A percentile compares a stretch with the other conserved stretches of the same genome.
These are phyloP conservation scores for Opisthocomus hoazin DNA, from an alignment of 2,113 vertebrate genomes.

Conservation along the genomic window DNA sequence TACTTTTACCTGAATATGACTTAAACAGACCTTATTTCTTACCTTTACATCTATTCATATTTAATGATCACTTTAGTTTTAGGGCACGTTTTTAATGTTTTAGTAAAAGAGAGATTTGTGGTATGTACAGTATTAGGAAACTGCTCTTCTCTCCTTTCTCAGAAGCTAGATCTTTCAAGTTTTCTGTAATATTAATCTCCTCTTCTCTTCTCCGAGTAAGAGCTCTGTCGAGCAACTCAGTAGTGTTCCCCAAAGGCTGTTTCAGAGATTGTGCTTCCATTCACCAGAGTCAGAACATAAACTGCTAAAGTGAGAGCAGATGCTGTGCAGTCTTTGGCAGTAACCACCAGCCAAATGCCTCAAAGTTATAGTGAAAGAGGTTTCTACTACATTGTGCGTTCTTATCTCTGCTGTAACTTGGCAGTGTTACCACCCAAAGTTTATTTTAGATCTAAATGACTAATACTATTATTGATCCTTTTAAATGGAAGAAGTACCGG, in stretches of 20 bases:
- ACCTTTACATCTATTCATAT: neutral
- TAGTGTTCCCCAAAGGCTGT: conserved; percentile 64
- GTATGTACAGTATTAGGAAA: conserved; percentile 25
- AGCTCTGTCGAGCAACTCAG: conserved; percentile 30
- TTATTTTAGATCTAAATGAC: conserved; percentile 24
- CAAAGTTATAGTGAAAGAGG: conserved; percentile 41
- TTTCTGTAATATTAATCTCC: conserved; percentile 54
- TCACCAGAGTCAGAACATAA: conserved; percentile 46
- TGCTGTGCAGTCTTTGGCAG: conserved; percentile 52
- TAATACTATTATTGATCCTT: conserved; percentile 8
- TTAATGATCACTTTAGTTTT: conserved; percentile 22
- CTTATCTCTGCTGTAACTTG: conserved; percentile 52
- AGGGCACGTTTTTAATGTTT: conserved; percentile 17
- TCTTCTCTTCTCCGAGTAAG: conserved; percentile 24
- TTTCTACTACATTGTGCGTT: conserved; percentile 30
- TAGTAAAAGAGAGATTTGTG: conserved; percentile 2
- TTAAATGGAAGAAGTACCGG: neutral
- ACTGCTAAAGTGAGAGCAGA: conserved; percentile 69
- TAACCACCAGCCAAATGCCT: conserved; percentile 60
- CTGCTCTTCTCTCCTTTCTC: conserved; percentile 7
- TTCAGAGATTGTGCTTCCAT: conserved; percentile 54
- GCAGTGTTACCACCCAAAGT: conserved; percentile 6
- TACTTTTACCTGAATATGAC: neutral
- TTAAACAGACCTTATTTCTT: neutral
- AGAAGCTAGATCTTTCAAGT: conserved; percentile 44